Evolutionary conservation across 2,113 vertebrate genomes (phyloP), one percentile per base, ranked within the genome.

Genomic region (Menura novaehollandiae): DNA sequence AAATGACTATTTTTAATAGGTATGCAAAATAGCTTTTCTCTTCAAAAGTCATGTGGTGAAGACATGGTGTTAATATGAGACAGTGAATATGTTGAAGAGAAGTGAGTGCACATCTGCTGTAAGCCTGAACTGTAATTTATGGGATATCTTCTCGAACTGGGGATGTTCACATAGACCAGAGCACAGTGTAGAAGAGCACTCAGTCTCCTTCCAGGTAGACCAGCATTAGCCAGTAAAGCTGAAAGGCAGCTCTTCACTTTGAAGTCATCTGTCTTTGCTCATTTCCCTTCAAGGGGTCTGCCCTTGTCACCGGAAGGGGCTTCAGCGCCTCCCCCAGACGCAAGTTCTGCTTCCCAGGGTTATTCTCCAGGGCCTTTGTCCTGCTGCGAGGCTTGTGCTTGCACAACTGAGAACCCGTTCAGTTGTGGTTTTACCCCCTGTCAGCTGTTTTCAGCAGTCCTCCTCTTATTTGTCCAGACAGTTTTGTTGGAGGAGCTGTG

Each of bases 11-110:
- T 93, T 95, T 94, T 77, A 91, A 49, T 66, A 84, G 35, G 21
- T 78, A 46, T 59, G 23, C 24, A 78, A 92, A 93, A 64, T 37
- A 84, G 51, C 18, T 84, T 90, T 93, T 78, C 6, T 91, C 20
- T 93, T 92, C 43, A 63, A 43, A 90, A 89, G 68, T 93, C 58
- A 10, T 35, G 28, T 58, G 43, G 46, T 62, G 51, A 92, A 85
- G 69, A 85, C 37, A 23, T 33, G 37, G 66, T 72, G 82, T 72
- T 95, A 79, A 93, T 63, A 66, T 24, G 58, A 80, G 93, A 60
- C 64, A 89, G n/a, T 18, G 21, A 87, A 75, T 19, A 39, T 35
- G 46, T 67, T 68, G 46, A 69, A 62, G 78, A 73, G 64, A 77
- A 84, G 35, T 6, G 13, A 88, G 27, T 59, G 49, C 22, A 58